phyloP scores from a whole-genome alignment of 2,113 vertebrate genomes.

The Tamias sibiricus region DNA sequence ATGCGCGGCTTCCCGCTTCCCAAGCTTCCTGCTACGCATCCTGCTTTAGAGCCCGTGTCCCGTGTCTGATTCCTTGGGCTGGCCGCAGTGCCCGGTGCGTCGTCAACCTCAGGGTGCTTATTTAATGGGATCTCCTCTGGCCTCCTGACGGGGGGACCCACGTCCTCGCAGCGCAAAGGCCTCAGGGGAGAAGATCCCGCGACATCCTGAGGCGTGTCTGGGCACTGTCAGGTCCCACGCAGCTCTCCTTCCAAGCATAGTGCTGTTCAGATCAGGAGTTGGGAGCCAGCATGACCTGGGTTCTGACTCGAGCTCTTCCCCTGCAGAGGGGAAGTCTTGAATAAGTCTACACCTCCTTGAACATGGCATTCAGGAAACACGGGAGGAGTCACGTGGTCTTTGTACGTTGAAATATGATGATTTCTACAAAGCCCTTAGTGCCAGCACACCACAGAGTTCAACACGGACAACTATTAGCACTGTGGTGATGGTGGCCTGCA shows the following conservation, averaged over 20 bases:
- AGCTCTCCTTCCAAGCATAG: not conserved
- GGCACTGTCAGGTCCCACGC: not conserved
- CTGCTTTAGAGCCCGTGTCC: not conserved
- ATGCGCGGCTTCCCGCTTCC: not conserved
- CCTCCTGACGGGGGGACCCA: accelerated
- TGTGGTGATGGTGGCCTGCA: accelerated
- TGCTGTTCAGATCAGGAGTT: not conserved
- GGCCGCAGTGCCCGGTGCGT: not conserved
- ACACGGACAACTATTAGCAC: not conserved
- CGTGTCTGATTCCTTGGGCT: not conserved
- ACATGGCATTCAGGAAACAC: not conserved
- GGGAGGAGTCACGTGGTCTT: not conserved
- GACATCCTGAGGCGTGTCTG: not conserved
- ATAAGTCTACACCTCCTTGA: not conserved
- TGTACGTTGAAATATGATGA: not conserved
- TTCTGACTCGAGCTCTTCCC: not conserved
- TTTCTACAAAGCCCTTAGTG: not conserved
- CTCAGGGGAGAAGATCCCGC: not conserved
- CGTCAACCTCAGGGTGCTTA: not conserved
- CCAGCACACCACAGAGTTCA: not conserved
- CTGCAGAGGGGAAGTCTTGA: not conserved
- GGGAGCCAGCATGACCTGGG: not conserved
- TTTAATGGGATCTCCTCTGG: not conserved
- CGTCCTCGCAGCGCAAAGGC: not conserved
- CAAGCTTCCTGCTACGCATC: accelerated